phyloP scores from a whole-genome alignment of 37 sponge, comb jelly and placozoan species.

The Cladorhizidae sp. region DNA sequence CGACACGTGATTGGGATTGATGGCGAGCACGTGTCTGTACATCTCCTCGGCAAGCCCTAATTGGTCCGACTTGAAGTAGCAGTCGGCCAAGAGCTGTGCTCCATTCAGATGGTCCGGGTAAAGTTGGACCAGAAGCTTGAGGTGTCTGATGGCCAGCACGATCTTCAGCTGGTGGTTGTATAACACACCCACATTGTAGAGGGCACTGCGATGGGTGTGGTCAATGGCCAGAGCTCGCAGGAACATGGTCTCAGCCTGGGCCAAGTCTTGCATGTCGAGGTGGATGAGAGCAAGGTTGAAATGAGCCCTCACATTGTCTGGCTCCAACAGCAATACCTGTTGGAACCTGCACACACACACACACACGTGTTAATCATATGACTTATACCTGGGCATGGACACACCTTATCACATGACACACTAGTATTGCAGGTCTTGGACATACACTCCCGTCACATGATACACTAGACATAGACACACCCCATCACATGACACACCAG shows the following conservation, averaged over 20 bases:
- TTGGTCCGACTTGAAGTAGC: not conserved
- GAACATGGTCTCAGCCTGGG: slow-evolving; percentile 42
- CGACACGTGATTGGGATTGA: slow-evolving; percentile 32
- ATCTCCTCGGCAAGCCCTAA: not conserved
- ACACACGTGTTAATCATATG: not conserved
- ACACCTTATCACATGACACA: too few relatives aligned
- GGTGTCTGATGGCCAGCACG: not conserved
- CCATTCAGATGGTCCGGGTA: slow-evolving; percentile 26
- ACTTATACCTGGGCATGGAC: slow-evolving; percentile 1
- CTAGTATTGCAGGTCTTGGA: slow-evolving; percentile 39
- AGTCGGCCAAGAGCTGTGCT: slow-evolving; percentile 1
- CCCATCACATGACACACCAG: slow-evolving; percentile 12
- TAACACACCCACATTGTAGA: slow-evolving; percentile 34
- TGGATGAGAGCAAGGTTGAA: slow-evolving; percentile 51
- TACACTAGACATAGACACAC: slow-evolving; percentile 28
- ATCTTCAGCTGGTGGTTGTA: slow-evolving; percentile 3
- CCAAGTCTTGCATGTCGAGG: slow-evolving; percentile 35
- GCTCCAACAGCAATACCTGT: slow-evolving; percentile 13
- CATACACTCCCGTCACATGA: slow-evolving; percentile 26
- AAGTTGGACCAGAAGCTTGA: not conserved
- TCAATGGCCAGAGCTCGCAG: slow-evolving; percentile 26
- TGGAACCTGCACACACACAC: slow-evolving; percentile 18
- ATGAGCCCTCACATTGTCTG: slow-evolving; percentile 11
- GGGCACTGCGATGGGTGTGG: slow-evolving; percentile 51
- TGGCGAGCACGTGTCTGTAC: slow-evolving; percentile 8